Evolutionary conservation across 2,888 invertebrate genomes (phyloP).

Genomic region (Stenolophus ochropezus): DNA sequence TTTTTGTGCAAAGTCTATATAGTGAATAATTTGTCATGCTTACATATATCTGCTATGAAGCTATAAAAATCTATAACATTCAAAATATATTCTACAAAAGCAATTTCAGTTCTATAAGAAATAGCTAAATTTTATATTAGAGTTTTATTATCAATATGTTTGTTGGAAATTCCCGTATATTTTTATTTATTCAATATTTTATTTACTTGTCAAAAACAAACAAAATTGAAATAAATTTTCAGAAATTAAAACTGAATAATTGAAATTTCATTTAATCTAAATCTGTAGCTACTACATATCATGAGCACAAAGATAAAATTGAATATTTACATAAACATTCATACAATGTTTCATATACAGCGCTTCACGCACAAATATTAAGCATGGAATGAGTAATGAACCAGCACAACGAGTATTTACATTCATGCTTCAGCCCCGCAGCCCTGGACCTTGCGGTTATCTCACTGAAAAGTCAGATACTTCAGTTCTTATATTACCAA

Average conservation of each 20-base stretch:
- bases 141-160: background rate
- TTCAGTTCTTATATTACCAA: too few species aligned
- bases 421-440: background rate
- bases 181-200: background rate
- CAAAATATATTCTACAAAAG: background rate
- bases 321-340: background rate
- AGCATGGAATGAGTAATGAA: conserved; percentile 41
- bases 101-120: background rate
- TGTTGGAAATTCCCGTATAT: background rate
- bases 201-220: background rate
- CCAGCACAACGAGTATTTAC: conserved; percentile 20
- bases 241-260: background rate
- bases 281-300: background rate
- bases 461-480: too few species aligned
- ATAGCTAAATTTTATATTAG: background rate
- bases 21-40: background rate
- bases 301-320: background rate
- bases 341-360: conserved; percentile 7
- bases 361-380: conserved; percentile 18
- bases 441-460: background rate
- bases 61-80: background rate
- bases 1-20: background rate
- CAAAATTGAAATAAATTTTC: background rate
- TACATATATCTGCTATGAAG: background rate
- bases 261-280: background rate